These are phyloP conservation scores for Drosophila sturtevanti DNA, from an alignment of 1,140 invertebrate genomes.

Conservation along the genomic window DNA sequence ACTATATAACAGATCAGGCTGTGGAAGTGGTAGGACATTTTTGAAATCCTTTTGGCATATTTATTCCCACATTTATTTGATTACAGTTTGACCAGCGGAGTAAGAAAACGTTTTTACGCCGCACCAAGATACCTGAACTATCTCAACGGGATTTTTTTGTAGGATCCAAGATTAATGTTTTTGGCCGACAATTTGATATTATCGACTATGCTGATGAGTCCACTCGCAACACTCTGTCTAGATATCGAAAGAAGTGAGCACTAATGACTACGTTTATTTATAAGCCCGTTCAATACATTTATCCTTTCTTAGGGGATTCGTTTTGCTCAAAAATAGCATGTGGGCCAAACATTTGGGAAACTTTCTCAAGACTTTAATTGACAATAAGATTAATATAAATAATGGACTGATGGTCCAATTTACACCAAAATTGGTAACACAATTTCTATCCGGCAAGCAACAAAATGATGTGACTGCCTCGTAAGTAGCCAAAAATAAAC, in stretches of 20 bases:
- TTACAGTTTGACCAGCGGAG: conserved; percentile 90
- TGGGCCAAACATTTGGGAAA: conserved; percentile 88
- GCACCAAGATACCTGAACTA: conserved; percentile 88
- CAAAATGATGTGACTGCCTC: conserved; percentile 85
- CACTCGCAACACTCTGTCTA: conserved; percentile 85
- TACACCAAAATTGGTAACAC: conserved; percentile 81
- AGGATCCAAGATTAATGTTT: conserved; percentile 89
- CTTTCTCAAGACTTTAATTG: conserved; percentile 87
- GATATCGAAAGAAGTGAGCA: conserved; percentile 85
- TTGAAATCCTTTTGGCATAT: not conserved
- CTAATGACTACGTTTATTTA: not conserved
- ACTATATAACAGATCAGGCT: conserved; percentile 88
- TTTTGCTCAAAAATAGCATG: conserved; percentile 89
- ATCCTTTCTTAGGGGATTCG: conserved; percentile 87
- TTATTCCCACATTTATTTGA: not conserved
- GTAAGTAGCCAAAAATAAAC: conserved; percentile 83
- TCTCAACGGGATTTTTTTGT: conserved; percentile 89
- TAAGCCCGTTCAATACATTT: not conserved
- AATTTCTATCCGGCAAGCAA: conserved; percentile 85
- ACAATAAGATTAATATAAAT: conserved; percentile 88
- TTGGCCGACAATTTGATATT: conserved; percentile 90
- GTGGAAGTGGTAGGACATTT: conserved; percentile 87
- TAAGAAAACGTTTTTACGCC: conserved; percentile 89
- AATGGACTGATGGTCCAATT: conserved; percentile 89
- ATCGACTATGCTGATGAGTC: conserved; percentile 89